Evolutionary conservation across 2,113 vertebrate species (phyloP).

Genomic region (Spilogale gracilis): DNA sequence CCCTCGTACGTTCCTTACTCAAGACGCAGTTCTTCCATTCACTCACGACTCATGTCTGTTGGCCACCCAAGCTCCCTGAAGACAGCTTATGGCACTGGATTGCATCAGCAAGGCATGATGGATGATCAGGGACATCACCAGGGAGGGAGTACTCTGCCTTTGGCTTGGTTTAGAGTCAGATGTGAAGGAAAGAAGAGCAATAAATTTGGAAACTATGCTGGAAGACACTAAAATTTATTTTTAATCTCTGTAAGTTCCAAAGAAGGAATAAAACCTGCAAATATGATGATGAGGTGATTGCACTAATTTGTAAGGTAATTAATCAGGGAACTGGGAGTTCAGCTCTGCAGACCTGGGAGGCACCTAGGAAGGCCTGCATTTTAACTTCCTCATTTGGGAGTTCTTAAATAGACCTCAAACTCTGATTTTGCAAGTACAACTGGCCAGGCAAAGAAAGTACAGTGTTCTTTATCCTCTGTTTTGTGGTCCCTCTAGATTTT

Average conservation of each 20-base stretch:
- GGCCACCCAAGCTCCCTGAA: constrained; percentile 72
- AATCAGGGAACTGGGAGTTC: constrained; percentile 53
- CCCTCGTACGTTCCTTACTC: constrained; percentile 13
- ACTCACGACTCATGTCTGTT: constrained; percentile 60
- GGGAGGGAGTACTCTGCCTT: constrained; percentile 48
- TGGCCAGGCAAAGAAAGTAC: neutral
- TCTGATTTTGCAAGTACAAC: neutral
- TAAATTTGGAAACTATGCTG: constrained; percentile 73
- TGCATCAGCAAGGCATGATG: constrained; percentile 60
- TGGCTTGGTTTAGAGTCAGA: constrained; percentile 72
- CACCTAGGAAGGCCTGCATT: neutral
- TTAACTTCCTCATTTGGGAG: constrained; percentile 23
- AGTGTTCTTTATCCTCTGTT: neutral
- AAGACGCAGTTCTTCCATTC: constrained; percentile 75
- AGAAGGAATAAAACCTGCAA: constrained; percentile 67
- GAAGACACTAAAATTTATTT: constrained; percentile 73
- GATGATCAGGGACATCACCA: constrained; percentile 61
- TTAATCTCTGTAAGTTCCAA: constrained; percentile 67
- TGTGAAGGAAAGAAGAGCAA: constrained; percentile 68
- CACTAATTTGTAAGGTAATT: constrained; percentile 69
- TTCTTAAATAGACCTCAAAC: neutral
- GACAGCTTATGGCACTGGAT: constrained; percentile 55
- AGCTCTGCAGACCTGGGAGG: neutral
- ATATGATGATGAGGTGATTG: constrained; percentile 56
- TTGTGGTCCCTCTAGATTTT: constrained; percentile 16